Base-by-base conservation (phyloP, 2,113 vertebrate genomes). In the Emberiza fucata region DNA sequence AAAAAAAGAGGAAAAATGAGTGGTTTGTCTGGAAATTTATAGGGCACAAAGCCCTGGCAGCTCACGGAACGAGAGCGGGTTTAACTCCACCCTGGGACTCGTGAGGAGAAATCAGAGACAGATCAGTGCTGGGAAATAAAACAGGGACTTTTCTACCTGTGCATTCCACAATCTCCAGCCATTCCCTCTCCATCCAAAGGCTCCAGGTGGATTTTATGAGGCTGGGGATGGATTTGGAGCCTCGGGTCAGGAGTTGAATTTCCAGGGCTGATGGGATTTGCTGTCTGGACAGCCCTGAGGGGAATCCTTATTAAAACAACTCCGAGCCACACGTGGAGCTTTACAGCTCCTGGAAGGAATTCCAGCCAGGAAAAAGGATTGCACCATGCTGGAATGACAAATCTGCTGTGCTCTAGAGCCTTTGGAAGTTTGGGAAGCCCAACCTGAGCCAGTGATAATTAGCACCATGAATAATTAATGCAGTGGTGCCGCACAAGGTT, bases 291-390 rank as follows among this genome's bases (percentile, higher is more conserved):
- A 88, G 39, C 47, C 94, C 94, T 53, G 63, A 64, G 91, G 89
- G 95, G 94, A 84, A 94, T 92, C 96, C 86, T 89, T 54, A 8
- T 96, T 56, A 94, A 95, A 97, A 92, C 47, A 84, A 60, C 88
- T 57, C 63, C 4, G 31, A 39, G 85, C 92, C n/a, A 1, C n/a
- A 37, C 44, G 71, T 35, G 86, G 37, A 87, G 59, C 35, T 90
- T 93, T 88, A 81, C 72, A 37, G 88, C 68, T 70, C 86, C 31
- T 37, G 82, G 82, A 81, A 92, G 91, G 91, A 91, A 94, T 94
- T 86, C n/a, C 18, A 47, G 33, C 33, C 68, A 42, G 54, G 59
- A 37, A 83, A 53, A 47, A 27, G 86, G 71, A 42, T 25, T 75
- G 88, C 20, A 90, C 64, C 68, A 6, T 2, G 29, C n/a, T 39